Percentiles rank a stretch among this genome's conserved stretches.
phyloP scores from a whole-genome alignment of 2,113 vertebrate genomes.

The Cariama cristata region DNA sequence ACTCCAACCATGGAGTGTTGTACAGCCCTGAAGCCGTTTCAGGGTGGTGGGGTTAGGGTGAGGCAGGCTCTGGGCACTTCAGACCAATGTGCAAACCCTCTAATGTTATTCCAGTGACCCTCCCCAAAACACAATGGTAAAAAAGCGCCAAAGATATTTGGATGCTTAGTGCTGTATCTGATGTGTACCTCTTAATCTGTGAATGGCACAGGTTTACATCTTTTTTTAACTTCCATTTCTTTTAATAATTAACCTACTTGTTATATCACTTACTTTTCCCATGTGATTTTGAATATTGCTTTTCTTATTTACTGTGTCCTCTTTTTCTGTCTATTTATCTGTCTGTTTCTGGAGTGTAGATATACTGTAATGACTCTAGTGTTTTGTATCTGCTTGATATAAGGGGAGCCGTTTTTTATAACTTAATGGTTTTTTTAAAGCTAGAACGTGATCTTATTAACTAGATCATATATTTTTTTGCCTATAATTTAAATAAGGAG shows the following conservation, averaged over 20 bases:
- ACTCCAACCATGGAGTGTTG: rapidly evolving
- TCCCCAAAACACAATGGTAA: neutral
- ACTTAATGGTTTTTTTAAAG: neutral
- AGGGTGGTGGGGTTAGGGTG: neutral
- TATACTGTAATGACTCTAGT: neutral
- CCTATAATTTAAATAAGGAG: neutral
- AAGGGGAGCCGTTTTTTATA: neutral
- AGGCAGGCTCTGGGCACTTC: neutral
- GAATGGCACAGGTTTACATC: neutral
- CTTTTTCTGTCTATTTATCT: neutral
- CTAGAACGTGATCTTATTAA: neutral
- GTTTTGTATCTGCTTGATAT: neutral
- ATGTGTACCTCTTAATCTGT: neutral
- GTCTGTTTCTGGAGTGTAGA: neutral
- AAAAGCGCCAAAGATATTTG: rapidly evolving
- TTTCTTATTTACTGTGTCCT: neutral
- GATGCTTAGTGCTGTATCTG: neutral
- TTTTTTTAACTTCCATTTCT: neutral
- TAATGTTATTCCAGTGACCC: neutral
- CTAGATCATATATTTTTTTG: neutral
- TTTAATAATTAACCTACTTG: neutral
- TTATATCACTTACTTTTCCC: neutral
- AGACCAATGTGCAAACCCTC: neutral
- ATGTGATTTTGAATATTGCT: neutral
- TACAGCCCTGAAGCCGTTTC: neutral